Conservation (phyloP, 1,140 invertebrate genomes). For the Phocides pigmalion region DNA sequence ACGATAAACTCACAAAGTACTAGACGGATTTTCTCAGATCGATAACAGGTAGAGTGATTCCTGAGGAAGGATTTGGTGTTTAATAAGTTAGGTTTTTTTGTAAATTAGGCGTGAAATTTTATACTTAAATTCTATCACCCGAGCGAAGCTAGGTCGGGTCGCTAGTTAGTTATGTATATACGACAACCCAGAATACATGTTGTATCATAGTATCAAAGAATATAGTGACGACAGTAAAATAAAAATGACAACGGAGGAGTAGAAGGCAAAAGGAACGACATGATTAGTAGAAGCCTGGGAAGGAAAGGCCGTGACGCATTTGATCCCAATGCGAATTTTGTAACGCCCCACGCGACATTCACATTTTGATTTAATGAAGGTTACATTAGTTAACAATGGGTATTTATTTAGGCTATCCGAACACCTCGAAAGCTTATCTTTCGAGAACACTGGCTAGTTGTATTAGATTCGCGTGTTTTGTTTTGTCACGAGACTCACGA, state of each 20-base stretch:
- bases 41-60: no score
- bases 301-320: constrained; percentile 1
- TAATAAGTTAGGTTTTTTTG: no score
- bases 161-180: no score
- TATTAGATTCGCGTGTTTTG: neutral
- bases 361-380: constrained; percentile 10
- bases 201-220: no score
- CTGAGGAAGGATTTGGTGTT: no score
- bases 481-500: neutral
- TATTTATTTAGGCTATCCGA: neutral
- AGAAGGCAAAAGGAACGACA: neutral
- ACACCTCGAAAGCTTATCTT: constrained; percentile 1
- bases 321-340: constrained; percentile 11
- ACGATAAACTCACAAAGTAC: no score
- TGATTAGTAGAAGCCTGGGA: neutral
- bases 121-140: no score
- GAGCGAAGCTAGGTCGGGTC: no score
- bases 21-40: no score
- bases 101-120: no score
- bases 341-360: neutral
- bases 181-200: no score
- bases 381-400: neutral
- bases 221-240: no score
- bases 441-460: neutral
- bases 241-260: neutral